Evolutionary conservation across 2,797 vertebrate genomes (phyloP), one percentile per base, ranked within the genome.

Genomic region (Sternarchorhynchus goeldii): DNA sequence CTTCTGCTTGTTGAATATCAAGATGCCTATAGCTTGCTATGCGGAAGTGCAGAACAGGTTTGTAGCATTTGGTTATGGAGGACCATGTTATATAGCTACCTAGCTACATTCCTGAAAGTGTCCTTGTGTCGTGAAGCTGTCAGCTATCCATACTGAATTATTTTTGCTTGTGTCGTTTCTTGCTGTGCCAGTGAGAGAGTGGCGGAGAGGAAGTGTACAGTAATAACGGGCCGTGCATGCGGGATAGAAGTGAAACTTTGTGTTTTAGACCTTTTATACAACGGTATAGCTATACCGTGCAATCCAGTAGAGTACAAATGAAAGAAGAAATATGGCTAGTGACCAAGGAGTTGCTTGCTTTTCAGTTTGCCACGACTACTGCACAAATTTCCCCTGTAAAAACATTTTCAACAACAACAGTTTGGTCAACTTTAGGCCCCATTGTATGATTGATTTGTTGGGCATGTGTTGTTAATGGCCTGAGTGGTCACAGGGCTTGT

Each of bases 401-500:
- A 67, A 36, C 17, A 3, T 60, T 55, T 4, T 20, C 36, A 45
- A 4, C 10, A 21, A 14, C 53, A 60, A n/a, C 5, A 53, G 16
- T 68, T 57, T 55, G 41, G 20, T 66, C 12, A 55, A 58, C 57
- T 39, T 6, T 56, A 50, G 58, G 18, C 18, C 29, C 29, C 1
- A 14, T n/a, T 68, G 56, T 68, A 36, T 21, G 1, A 14, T 65
- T 31, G 21, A 60, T 36, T 57, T 75, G n/a, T 4, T 79, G 39
- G 21, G 75, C 80, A 78, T 86, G 84, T 29, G 32, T 82, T 32
- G 74, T 34, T 79, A 60, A 0, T 60, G 34, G 31, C 84, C 74
- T 78, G 41, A 34, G 25, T 36, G 82, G 86, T 90, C 90, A 89
- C 87, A 86, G 79, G 88, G 81, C 41, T 68, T 21, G 34, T 17